Evolutionary conservation across 2,888 invertebrate genomes (phyloP).

Genomic region (Pediacus dermestoides): DNA sequence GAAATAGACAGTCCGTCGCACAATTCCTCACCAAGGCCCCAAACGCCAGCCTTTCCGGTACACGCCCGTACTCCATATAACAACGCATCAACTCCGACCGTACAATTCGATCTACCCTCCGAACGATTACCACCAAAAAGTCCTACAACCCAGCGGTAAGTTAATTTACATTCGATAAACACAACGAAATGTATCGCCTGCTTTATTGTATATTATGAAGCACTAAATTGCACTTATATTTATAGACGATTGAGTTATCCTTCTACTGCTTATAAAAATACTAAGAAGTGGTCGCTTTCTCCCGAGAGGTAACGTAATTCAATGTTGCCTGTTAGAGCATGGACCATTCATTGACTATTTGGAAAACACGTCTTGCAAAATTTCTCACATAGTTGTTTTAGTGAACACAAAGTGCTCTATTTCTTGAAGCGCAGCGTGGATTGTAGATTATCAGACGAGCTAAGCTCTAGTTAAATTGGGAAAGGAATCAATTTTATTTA

Average conservation of each 20-base stretch:
- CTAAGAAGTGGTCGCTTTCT: constrained; percentile 46
- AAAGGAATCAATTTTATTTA: too few species aligned
- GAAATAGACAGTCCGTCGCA: constrained; percentile 56
- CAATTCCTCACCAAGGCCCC: constrained; percentile 58
- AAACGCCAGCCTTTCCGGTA: constrained; percentile 92
- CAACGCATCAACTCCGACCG: constrained; percentile 66
- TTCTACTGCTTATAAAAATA: constrained; percentile 39
- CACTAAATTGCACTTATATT: constrained; percentile 25
- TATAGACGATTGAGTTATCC: constrained; percentile 50
- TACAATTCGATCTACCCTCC: constrained; percentile 51
- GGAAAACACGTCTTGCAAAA: too few species aligned
- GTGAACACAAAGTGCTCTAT: too few species aligned
- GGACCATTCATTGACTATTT: too few species aligned
- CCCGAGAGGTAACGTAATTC: constrained; percentile 46
- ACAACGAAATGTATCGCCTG: too few species aligned
- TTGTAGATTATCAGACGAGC: too few species aligned
- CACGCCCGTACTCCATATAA: constrained; percentile 84
- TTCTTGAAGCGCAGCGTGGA: too few species aligned
- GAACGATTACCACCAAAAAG: constrained; percentile 77
- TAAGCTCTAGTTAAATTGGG: too few species aligned
- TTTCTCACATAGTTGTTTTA: too few species aligned
- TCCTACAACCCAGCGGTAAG: constrained; percentile 68
- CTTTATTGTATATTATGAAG: constrained; percentile 4
- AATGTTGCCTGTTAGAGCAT: constrained; percentile 21
- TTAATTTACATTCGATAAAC: too few species aligned